Evolutionary conservation across 2,888 invertebrate genomes (phyloP).

Genomic region (Acrobasis consociella): DNA sequence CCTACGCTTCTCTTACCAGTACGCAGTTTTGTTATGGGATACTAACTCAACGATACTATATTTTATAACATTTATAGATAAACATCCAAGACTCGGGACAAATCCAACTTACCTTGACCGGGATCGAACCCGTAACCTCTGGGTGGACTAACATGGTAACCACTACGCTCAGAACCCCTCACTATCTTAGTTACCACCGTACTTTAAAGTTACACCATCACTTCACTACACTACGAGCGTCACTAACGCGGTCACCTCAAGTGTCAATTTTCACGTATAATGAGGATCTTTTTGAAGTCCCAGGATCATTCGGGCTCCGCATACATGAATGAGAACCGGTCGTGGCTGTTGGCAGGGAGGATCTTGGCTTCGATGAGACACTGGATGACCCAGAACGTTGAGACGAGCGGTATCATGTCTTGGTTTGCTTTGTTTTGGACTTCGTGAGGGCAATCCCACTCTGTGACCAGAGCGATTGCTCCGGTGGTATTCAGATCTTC

Average conservation of each 20-base stretch:
- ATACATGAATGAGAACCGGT: conserved; percentile 80
- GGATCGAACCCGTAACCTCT: no score
- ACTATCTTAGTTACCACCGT: not conserved
- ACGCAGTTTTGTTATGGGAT: no score
- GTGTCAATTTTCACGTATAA: conserved; percentile 78
- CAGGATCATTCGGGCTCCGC: conserved; percentile 80
- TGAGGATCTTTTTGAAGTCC: conserved; percentile 75
- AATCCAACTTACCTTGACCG: no score
- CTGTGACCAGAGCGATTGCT: conserved; percentile 82
- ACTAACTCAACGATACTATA: no score
- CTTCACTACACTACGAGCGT: conserved; percentile 31
- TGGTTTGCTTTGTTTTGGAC: conserved; percentile 79
- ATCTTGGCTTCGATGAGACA: conserved; percentile 84
- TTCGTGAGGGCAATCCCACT: conserved; percentile 83
- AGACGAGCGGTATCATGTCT: conserved; percentile 85
- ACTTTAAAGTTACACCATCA: conserved; percentile 6
- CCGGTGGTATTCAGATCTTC: conserved; percentile 73
- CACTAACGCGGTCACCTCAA: conserved; percentile 52
- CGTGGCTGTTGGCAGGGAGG: conserved; percentile 73
- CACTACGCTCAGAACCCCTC: no score
- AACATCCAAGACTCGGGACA: no score
- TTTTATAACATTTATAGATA: no score
- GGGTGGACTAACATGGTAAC: no score
- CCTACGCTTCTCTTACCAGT: no score
- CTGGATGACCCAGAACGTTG: conserved; percentile 87